Conservation (phyloP, 1,140 invertebrate species). For the Trichoplusia ni region DNA sequence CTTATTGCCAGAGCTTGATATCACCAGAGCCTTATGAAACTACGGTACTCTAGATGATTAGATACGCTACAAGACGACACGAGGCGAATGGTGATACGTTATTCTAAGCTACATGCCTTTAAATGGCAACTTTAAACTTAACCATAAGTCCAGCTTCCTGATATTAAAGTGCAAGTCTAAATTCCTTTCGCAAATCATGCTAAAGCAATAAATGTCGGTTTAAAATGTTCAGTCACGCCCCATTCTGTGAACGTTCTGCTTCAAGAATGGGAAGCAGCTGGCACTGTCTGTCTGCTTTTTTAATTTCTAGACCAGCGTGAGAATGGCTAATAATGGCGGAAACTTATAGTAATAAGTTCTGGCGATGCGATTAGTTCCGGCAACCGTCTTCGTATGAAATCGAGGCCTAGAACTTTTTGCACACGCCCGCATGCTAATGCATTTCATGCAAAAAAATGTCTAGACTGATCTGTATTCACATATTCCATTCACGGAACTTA, state of each 20-base stretch:
- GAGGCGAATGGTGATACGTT: no score
- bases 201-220: not conserved
- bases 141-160: no score
- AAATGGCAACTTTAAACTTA: no score
- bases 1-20: no score
- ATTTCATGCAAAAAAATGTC: not conserved
- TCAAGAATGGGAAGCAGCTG: not conserved
- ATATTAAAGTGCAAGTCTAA: no score
- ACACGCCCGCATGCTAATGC: no score
- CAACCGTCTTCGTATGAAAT: slow-evolving; percentile 1
- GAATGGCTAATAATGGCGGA: not conserved
- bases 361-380: not conserved
- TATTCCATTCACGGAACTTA: not conserved
- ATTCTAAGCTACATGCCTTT: no score
- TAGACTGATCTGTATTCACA: slow-evolving; percentile 10
- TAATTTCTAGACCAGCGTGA: not conserved
- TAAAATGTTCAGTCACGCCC: not conserved
- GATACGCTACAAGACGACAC: no score
- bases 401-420: no score
- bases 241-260: no score
- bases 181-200: slow-evolving; percentile 1
- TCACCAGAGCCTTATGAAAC: no score
- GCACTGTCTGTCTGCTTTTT: not conserved
- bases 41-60: no score
- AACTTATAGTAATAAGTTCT: not conserved